phyloP scores from a whole-genome alignment of 1,140 invertebrate genomes.

The Psilanteris sp. region DNA sequence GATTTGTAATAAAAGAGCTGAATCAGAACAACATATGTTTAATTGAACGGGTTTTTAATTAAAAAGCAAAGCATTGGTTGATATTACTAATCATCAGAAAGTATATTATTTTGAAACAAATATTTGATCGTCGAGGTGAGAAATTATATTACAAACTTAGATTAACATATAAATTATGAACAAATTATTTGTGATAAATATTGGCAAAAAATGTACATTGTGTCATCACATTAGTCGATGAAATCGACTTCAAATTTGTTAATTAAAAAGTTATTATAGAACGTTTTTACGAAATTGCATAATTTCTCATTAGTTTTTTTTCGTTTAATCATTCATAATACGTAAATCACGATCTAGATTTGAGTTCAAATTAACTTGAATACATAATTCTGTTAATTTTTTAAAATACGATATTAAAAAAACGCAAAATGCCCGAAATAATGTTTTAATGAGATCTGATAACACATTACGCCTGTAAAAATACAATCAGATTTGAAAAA shows the following conservation, averaged over 20 bases:
- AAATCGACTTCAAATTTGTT: constrained; percentile 27
- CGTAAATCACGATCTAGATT: not conserved
- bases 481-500: too few relatives aligned
- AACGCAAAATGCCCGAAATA: not conserved
- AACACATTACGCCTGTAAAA: not conserved
- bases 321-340: constrained; percentile 8
- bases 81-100: too few relatives aligned
- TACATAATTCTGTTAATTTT: not conserved
- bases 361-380: not conserved
- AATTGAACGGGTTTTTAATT: too few relatives aligned
- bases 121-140: not conserved
- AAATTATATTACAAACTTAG: not conserved
- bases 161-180: constrained; percentile 10
- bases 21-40: too few relatives aligned
- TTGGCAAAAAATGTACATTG: constrained; percentile 5
- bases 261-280: constrained; percentile 43
- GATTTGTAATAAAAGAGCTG: too few relatives aligned
- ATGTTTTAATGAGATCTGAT: constrained; percentile 2
- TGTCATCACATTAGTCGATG: constrained; percentile 1
- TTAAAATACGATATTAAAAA: not conserved
- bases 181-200: constrained; percentile 10
- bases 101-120: not conserved
- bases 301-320: constrained; percentile 32
- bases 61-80: too few relatives aligned
- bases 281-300: constrained; percentile 15